These are phyloP conservation scores for Enteromius paludinosus DNA, from an alignment of 2,797 vertebrate species.

Conservation along the genomic window DNA sequence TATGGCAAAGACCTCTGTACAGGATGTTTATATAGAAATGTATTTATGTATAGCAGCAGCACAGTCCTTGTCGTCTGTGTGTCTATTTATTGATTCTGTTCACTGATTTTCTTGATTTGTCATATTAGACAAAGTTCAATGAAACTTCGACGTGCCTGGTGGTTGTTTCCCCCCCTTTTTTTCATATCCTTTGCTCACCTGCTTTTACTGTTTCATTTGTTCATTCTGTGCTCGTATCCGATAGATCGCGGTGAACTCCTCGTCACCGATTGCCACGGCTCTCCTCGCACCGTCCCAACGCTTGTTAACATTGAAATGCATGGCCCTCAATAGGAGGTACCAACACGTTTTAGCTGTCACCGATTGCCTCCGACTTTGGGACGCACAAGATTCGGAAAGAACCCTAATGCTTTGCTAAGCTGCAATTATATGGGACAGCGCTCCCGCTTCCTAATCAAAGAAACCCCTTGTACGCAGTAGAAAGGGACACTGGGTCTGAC, in stretches of 20 bases:
- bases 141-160: conserved; percentile 67
- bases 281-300: conserved; percentile 58
- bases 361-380: conserved; percentile 66
- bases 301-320: conserved; percentile 66
- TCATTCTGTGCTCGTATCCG: conserved; percentile 58
- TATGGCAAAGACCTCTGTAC: conserved; percentile 77
- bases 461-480: conserved; percentile 76
- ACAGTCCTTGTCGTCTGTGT: conserved; percentile 78
- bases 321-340: conserved; percentile 63
- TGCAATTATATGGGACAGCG: conserved; percentile 77
- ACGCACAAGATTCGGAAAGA: conserved; percentile 62
- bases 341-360: conserved; percentile 56
- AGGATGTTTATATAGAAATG: conserved; percentile 80
- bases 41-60: conserved; percentile 80
- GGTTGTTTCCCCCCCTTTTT: conserved; percentile 65
- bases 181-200: conserved; percentile 57
- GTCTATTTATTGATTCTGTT: conserved; percentile 78
- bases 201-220: conserved; percentile 63
- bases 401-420: conserved; percentile 78
- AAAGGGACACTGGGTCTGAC: conserved; percentile 75
- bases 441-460: conserved; percentile 77
- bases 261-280: conserved; percentile 61
- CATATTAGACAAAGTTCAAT: conserved; percentile 56
- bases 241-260: conserved; percentile 44
- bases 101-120: conserved; percentile 65